phyloP scores from a whole-genome alignment of 2,797 vertebrate genomes.

The Gobio occitaniae region DNA sequence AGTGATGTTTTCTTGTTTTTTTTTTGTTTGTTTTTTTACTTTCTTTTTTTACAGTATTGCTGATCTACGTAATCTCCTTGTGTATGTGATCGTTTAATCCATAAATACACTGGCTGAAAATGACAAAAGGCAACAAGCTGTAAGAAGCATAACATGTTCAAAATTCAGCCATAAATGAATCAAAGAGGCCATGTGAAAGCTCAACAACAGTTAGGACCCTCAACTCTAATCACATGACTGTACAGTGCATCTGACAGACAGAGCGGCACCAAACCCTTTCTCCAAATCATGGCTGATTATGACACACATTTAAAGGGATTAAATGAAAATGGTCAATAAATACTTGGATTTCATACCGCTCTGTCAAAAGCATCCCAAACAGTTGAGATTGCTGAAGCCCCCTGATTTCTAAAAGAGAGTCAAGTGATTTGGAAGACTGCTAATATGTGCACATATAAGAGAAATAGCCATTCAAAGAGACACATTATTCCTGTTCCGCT shows the following conservation, averaged over 20 bases:
- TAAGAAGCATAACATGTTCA: slow-evolving; percentile 12
- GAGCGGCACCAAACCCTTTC: slow-evolving; percentile 46
- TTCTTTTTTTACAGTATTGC: slow-evolving; percentile 34
- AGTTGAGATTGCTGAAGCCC: slow-evolving; percentile 53
- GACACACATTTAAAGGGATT: not conserved
- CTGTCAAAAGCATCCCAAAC: slow-evolving; percentile 51
- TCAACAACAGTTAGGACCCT: slow-evolving; percentile 34
- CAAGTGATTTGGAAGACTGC: slow-evolving; percentile 59
- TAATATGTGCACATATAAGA: slow-evolving; percentile 43
- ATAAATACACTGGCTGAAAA: slow-evolving; percentile 10
- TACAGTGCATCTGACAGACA: slow-evolving; percentile 55
- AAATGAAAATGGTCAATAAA: not conserved
- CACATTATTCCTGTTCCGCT: not conserved
- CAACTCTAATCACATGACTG: slow-evolving; percentile 38
- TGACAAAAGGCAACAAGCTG: slow-evolving; percentile 35
- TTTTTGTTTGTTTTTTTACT: not conserved
- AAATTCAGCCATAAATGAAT: not conserved
- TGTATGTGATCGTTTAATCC: not conserved
- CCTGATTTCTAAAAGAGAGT: slow-evolving; percentile 58
- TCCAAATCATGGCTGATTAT: slow-evolving; percentile 6
- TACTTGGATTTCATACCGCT: slow-evolving; percentile 38
- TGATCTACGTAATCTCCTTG: slow-evolving; percentile 22
- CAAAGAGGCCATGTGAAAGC: slow-evolving; percentile 17
- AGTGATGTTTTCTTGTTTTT: not conserved
- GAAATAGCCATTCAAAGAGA: slow-evolving; percentile 4